These are phyloP conservation scores for Tenualosa thibaudeaui DNA, from an alignment of 2,797 vertebrate genomes.

Conservation along the genomic window DNA sequence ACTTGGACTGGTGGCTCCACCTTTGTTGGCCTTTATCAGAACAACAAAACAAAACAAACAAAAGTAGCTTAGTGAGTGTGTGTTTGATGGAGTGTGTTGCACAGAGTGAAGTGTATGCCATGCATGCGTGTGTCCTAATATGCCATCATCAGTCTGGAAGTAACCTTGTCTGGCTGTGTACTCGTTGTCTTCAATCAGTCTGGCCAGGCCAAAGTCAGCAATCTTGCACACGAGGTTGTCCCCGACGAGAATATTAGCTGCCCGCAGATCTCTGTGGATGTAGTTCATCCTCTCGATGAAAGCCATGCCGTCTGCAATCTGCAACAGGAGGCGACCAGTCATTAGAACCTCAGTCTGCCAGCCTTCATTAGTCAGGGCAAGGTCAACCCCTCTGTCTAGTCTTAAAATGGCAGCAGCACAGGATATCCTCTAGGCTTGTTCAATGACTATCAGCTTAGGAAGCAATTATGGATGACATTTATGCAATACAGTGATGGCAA, in stretches of 20 bases:
- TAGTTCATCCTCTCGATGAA: slow-evolving; percentile 99
- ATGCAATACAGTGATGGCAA: neutral
- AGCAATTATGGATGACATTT: neutral
- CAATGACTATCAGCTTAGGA: neutral
- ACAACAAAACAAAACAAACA: too few species aligned
- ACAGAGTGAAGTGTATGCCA: neutral
- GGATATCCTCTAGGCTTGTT: neutral
- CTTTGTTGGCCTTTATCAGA: too few species aligned
- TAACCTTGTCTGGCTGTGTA: slow-evolving; percentile 97
- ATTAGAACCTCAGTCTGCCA: neutral
- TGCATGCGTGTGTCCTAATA: neutral
- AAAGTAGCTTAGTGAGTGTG: neutral
- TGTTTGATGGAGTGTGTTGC: neutral
- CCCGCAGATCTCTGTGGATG: slow-evolving; percentile 96
- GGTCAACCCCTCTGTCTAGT: neutral
- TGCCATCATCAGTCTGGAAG: neutral
- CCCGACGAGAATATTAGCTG: slow-evolving; percentile 96
- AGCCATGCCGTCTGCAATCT: slow-evolving; percentile 98
- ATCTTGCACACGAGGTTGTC: slow-evolving; percentile 98
- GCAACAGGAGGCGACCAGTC: slow-evolving; percentile 34
- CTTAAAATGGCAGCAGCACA: neutral
- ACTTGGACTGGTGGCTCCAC: too few species aligned
- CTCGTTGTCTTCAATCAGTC: slow-evolving; percentile 98
- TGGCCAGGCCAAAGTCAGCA: slow-evolving; percentile 95
- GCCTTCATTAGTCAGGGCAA: neutral